Evolutionary conservation across 2,113 vertebrate genomes (phyloP).

Genomic region (Chlamydotis undulata): DNA sequence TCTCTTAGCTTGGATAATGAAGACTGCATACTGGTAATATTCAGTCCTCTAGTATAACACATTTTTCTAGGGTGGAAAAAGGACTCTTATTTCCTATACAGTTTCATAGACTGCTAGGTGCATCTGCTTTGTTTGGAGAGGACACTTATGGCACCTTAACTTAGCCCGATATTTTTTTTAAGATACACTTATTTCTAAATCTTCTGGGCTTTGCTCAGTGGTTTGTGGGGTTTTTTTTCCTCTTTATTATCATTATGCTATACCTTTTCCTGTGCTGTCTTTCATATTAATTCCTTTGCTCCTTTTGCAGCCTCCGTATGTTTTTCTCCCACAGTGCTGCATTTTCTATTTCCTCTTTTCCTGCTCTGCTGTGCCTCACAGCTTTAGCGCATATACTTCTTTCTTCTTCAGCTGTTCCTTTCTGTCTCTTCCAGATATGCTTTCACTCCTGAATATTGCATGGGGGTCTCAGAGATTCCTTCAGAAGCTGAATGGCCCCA

Average conservation of each 20-base stretch:
- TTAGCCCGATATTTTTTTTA: not conserved
- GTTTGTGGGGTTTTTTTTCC: accelerated
- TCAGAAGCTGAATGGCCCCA: not conserved
- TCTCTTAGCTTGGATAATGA: not conserved
- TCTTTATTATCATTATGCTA: not conserved
- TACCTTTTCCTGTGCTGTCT: not conserved
- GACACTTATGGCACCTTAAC: not conserved
- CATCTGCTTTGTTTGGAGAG: not conserved
- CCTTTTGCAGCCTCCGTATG: not conserved
- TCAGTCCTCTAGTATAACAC: not conserved
- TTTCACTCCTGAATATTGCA: not conserved
- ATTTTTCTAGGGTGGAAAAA: not conserved
- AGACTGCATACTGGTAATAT: not conserved
- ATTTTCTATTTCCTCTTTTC: not conserved
- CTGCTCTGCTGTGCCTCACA: not conserved
- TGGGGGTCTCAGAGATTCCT: not conserved
- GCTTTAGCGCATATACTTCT: not conserved
- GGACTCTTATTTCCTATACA: not conserved
- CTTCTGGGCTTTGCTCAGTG: not conserved
- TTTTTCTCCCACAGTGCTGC: not conserved
- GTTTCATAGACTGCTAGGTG: not conserved
- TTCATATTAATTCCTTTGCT: not conserved
- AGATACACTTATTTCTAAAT: not conserved
- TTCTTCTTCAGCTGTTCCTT: not conserved
- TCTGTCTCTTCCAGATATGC: not conserved